Evolutionary conservation across 2,888 invertebrate species (phyloP).

Genomic region (Hyposoter dolosus): DNA sequence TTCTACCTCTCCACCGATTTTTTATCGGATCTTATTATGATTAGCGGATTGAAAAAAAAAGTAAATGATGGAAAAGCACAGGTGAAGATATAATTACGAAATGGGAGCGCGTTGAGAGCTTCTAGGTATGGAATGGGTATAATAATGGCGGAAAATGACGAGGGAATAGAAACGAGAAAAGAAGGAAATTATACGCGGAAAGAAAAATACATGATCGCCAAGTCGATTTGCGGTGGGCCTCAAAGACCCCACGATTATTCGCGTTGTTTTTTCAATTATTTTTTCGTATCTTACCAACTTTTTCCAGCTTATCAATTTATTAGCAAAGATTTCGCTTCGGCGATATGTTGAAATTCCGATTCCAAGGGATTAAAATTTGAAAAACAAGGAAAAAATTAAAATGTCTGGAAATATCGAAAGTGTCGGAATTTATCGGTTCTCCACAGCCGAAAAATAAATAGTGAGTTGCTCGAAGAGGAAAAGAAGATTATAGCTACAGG

Average conservation of each 20-base stretch:
- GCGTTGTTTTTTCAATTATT: neutral
- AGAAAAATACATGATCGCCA: constrained; percentile 14
- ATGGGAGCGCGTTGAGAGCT: constrained; percentile 16
- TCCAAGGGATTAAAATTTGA: neutral
- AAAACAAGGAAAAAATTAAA: neutral
- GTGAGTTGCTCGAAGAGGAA: neutral
- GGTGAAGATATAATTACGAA: constrained; percentile 36
- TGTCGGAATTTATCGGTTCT: constrained; percentile 43
- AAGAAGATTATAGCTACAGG: constrained; percentile 35
- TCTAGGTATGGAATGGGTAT: constrained; percentile 23
- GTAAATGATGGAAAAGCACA: neutral
- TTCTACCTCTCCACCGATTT: constrained; percentile 9
- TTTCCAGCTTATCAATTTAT: neutral
- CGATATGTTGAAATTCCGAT: neutral
- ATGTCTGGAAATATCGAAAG: neutral
- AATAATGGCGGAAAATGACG: constrained; percentile 21
- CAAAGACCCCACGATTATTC: neutral
- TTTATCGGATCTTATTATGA: constrained; percentile 38
- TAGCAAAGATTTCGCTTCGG: neutral
- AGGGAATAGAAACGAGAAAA: neutral
- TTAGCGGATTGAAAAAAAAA: constrained; percentile 33
- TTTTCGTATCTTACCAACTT: neutral
- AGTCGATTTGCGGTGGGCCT: neutral
- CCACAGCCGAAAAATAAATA: neutral
- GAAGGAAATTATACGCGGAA: neutral